Evolutionary conservation across 2,888 invertebrate genomes (phyloP).

Genomic region (Allophyes oxyacanthae): DNA sequence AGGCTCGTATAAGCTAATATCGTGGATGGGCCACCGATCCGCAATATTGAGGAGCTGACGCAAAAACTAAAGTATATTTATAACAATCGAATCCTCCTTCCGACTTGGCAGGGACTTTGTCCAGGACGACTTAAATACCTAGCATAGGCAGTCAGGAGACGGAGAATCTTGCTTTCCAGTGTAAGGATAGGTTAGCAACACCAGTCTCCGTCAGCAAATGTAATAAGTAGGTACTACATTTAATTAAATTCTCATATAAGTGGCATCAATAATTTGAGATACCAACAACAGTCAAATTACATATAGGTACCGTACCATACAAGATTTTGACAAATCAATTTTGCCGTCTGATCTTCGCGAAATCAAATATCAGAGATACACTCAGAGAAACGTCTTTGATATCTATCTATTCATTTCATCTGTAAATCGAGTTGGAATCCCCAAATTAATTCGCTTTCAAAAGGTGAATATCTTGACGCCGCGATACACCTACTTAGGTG

Average conservation of each 20-base stretch:
- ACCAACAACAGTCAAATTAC: constrained; percentile 45
- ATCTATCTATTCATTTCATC: constrained; percentile 66
- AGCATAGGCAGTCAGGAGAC: too few relatives aligned
- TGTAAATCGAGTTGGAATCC: constrained; percentile 69
- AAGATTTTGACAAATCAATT: constrained; percentile 63
- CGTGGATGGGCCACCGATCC: too few relatives aligned
- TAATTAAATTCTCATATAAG: background rate
- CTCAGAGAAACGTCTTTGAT: constrained; percentile 66
- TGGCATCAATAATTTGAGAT: constrained; percentile 29
- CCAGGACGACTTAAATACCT: too few relatives aligned
- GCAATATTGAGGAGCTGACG: too few relatives aligned
- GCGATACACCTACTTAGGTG: constrained; percentile 29
- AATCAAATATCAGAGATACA: constrained; percentile 68
- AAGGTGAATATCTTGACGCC: constrained; percentile 61
- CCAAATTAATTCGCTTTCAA: constrained; percentile 69
- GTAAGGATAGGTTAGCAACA: too few relatives aligned
- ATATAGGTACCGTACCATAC: constrained; percentile 54
- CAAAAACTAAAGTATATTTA: too few relatives aligned
- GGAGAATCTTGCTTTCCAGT: too few relatives aligned
- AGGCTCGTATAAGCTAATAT: too few relatives aligned
- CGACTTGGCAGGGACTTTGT: too few relatives aligned
- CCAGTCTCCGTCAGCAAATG: too few relatives aligned
- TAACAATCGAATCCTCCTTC: too few relatives aligned
- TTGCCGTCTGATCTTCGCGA: constrained; percentile 57
- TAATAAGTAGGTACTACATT: too few relatives aligned